phyloP scores from a whole-genome alignment of 1,140 invertebrate genomes.

The Drosophila chauvacae region DNA sequence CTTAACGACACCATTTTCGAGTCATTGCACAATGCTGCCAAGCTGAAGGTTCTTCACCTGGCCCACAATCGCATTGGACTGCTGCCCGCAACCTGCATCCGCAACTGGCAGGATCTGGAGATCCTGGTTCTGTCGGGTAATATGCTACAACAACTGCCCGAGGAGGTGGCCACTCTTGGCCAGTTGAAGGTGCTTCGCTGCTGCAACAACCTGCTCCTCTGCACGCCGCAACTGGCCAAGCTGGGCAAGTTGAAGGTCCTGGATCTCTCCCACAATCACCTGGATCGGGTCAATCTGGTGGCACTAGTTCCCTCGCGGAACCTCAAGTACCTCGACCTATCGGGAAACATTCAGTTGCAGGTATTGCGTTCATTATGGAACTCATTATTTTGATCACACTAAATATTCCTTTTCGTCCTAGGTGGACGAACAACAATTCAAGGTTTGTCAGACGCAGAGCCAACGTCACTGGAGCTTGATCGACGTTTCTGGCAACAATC shows the following conservation, averaged over 20 bases:
- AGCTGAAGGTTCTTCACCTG: slow-evolving; percentile 89
- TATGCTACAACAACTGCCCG: slow-evolving; percentile 90
- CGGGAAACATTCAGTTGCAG: slow-evolving; percentile 91
- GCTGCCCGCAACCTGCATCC: slow-evolving; percentile 90
- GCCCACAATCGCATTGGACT: slow-evolving; percentile 91
- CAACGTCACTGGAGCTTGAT: slow-evolving; percentile 92
- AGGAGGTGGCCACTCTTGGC: slow-evolving; percentile 89
- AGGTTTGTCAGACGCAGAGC: slow-evolving; percentile 88
- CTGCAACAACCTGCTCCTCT: slow-evolving; percentile 91
- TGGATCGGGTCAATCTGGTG: slow-evolving; percentile 91
- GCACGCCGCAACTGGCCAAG: slow-evolving; percentile 90
- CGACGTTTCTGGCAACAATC: slow-evolving; percentile 92
- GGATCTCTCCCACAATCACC: slow-evolving; percentile 93
- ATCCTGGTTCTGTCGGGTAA: slow-evolving; percentile 94
- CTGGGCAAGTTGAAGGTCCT: slow-evolving; percentile 90
- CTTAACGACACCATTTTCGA: slow-evolving; percentile 90
- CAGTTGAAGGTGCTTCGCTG: slow-evolving; percentile 91
- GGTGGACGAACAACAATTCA: slow-evolving; percentile 92
- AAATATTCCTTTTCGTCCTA: not conserved
- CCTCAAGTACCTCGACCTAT: slow-evolving; percentile 93
- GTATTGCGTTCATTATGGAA: not conserved
- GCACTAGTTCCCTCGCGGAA: slow-evolving; percentile 90
- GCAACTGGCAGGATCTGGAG: slow-evolving; percentile 91
- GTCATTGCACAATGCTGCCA: slow-evolving; percentile 88
- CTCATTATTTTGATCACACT: too few species aligned